Conservation (phyloP, 1,140 invertebrate species). For the Maniola jurtina region DNA sequence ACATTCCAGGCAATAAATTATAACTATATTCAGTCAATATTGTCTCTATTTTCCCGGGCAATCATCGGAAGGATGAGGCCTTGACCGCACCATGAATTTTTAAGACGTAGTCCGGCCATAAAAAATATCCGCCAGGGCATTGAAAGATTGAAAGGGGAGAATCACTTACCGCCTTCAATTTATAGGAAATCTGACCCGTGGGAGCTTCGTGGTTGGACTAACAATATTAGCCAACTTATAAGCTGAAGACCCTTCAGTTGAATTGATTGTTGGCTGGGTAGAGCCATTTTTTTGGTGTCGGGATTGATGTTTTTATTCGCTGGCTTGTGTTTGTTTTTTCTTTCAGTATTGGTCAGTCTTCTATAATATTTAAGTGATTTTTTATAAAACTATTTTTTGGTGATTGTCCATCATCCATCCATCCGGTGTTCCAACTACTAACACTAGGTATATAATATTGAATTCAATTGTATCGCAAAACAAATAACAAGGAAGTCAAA, state of each 20-base stretch:
- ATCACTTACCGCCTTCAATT: slow-evolving; percentile 61
- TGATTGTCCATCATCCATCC: no score
- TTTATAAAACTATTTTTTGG: no score
- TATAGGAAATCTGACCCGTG: slow-evolving; percentile 62
- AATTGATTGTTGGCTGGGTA: slow-evolving; percentile 39
- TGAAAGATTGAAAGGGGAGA: slow-evolving; percentile 66
- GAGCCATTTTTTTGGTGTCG: slow-evolving; percentile 21
- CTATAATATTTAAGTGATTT: no score
- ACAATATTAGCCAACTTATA: slow-evolving; percentile 55
- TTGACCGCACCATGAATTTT: slow-evolving; percentile 32
- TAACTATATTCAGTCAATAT: background rate
- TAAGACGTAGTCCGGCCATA: slow-evolving; percentile 27
- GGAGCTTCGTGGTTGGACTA: slow-evolving; percentile 58
- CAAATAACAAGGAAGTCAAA: slow-evolving; percentile 13
- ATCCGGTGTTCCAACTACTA: no score
- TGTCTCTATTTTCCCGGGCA: background rate
- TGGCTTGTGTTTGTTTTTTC: background rate
- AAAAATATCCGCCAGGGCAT: slow-evolving; percentile 39
- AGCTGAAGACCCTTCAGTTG: slow-evolving; percentile 18
- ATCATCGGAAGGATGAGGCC: slow-evolving; percentile 3
- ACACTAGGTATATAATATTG: no score
- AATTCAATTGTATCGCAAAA: background rate
- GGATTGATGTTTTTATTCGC: slow-evolving; percentile 6
- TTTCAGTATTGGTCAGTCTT: background rate
- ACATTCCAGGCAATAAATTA: no score